These are phyloP conservation scores for Gastrophryne carolinensis DNA, from an alignment of 2,797 vertebrate genomes.

Conservation along the genomic window DNA sequence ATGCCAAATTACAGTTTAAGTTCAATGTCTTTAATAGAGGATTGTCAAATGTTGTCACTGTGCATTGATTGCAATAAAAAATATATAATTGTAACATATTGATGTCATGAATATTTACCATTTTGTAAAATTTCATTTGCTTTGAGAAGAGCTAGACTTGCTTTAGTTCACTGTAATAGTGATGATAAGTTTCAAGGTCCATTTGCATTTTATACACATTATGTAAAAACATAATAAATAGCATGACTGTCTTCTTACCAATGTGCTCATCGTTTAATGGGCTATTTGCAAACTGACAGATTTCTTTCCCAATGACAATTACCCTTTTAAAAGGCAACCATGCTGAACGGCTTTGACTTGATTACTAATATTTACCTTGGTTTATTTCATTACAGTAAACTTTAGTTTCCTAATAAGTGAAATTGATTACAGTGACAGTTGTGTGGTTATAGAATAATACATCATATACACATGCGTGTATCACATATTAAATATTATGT, in stretches of 20 bases:
- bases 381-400: constrained; percentile 58
- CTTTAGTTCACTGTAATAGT: neutral
- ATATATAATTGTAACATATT: no score
- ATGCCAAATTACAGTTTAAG: no score
- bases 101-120: no score
- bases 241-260: constrained; percentile 17
- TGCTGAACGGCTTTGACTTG: constrained; percentile 41
- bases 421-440: constrained; percentile 9
- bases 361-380: constrained; percentile 64
- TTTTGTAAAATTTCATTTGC: neutral
- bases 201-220: neutral
- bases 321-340: constrained; percentile 50
- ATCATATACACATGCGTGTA: no score
- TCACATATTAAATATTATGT: no score
- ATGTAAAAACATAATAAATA: constrained; percentile 31
- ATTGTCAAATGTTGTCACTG: no score
- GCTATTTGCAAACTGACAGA: constrained; percentile 55
- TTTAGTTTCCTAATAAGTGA: constrained; percentile 43
- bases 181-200: constrained; percentile 40
- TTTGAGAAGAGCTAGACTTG: neutral
- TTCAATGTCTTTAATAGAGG: no score
- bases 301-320: constrained; percentile 55
- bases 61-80: no score
- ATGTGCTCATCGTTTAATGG: constrained; percentile 46
- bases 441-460: neutral